phyloP scores from a whole-genome alignment of 2,888 invertebrate genomes.

The Zonitis immaculata region DNA sequence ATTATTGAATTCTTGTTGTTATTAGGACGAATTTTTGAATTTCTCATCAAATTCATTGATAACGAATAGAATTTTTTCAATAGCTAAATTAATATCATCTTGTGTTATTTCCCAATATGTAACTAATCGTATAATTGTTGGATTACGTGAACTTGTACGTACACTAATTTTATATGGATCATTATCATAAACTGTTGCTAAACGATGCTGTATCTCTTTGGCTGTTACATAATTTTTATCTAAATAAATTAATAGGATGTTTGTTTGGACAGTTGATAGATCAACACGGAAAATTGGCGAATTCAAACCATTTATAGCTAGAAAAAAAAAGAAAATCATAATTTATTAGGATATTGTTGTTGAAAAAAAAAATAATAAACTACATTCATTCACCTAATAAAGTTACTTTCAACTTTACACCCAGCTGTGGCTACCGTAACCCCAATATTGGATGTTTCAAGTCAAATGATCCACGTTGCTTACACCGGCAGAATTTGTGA shows the following conservation, averaged over 20 bases:
- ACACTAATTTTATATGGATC: slow-evolving; percentile 55
- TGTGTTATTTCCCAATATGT: slow-evolving; percentile 67
- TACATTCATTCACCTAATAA: too few species aligned
- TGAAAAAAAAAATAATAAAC: too few species aligned
- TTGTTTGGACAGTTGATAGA: slow-evolving; percentile 60
- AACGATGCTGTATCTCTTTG: slow-evolving; percentile 52
- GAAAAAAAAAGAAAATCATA: slow-evolving; percentile 16
- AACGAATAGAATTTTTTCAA: slow-evolving; percentile 66
- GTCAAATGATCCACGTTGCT: too few species aligned
- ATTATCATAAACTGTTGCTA: slow-evolving; percentile 49
- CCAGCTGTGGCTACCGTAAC: too few species aligned
- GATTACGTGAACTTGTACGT: slow-evolving; percentile 57
- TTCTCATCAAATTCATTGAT: slow-evolving; percentile 54
- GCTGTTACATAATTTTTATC: slow-evolving; percentile 52
- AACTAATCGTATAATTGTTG: slow-evolving; percentile 62
- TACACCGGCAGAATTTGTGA: too few species aligned
- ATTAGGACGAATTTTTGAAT: slow-evolving; percentile 7
- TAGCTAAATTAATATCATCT: slow-evolving; percentile 61
- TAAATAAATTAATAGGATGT: slow-evolving; percentile 66
- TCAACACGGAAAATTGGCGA: slow-evolving; percentile 62
- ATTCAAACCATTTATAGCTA: slow-evolving; percentile 58
- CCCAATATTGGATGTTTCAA: too few species aligned
- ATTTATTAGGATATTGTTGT: neutral
- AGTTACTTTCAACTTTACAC: too few species aligned
- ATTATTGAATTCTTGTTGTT: neutral